Percentiles rank a stretch among this genome's conserved stretches.
These are phyloP conservation scores for Ichneumon xanthorius DNA, from an alignment of 2,888 invertebrate genomes.

Conservation along the genomic window DNA sequence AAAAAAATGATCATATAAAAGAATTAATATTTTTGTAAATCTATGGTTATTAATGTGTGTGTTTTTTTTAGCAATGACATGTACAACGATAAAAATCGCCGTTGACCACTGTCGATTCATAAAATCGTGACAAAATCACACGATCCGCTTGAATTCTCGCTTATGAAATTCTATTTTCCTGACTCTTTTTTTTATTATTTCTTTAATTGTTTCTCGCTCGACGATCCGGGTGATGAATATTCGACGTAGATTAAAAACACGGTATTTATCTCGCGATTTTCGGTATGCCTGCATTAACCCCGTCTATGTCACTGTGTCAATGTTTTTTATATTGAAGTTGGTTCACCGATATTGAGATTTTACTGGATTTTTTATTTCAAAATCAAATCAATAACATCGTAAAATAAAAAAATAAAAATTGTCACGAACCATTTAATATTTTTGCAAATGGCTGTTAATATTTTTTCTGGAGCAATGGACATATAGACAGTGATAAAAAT, in stretches of 20 bases:
- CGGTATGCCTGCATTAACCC: background rate
- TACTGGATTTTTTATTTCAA: background rate
- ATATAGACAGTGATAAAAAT: no score
- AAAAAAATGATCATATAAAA: no score
- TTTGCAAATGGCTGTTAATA: no score
- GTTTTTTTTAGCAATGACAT: no score
- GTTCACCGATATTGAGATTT: background rate
- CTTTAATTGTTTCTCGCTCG: constrained; percentile 61
- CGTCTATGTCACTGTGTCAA: background rate
- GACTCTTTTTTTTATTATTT: constrained; percentile 10
- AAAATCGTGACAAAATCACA: background rate
- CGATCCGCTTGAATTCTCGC: constrained; percentile 64
- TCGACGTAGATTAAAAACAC: constrained; percentile 27
- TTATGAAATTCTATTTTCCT: constrained; percentile 66
- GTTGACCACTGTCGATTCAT: background rate
- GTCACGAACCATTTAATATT: no score
- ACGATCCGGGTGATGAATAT: constrained; percentile 56
- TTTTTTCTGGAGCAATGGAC: no score
- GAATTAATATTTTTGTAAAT: no score
- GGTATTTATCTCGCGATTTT: constrained; percentile 44
- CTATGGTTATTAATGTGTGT: no score
- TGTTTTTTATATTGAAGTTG: background rate
- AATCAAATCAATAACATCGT: background rate
- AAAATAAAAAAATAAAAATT: no score
- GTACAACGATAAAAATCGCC: no score